Conservation (phyloP, 2,797 vertebrate genomes). For the Hemitrygon akajei region DNA sequence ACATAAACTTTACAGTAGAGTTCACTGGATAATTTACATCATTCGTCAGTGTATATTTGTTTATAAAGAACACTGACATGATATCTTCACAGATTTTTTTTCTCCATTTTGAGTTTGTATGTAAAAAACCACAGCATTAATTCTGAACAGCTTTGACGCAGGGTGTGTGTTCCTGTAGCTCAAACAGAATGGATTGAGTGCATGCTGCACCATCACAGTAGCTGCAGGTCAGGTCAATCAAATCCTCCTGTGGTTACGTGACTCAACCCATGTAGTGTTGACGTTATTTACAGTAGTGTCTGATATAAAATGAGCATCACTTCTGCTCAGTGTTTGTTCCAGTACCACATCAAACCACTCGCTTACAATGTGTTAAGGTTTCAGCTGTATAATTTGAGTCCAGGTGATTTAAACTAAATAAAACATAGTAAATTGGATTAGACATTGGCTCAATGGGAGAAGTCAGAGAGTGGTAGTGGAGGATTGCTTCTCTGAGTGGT, state of each 20-base stretch:
- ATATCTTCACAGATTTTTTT: not conserved
- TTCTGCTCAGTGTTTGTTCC: not conserved
- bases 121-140: too few relatives aligned
- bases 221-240: not conserved
- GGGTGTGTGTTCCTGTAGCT: not conserved
- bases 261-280: not conserved
- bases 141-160: not conserved
- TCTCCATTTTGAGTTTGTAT: not conserved
- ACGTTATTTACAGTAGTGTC: not conserved
- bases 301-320: not conserved
- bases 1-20: not conserved
- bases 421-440: too few relatives aligned
- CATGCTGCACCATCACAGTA: not conserved
- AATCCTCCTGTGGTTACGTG: not conserved
- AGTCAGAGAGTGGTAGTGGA: too few relatives aligned
- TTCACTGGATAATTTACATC: not conserved
- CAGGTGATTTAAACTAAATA: too few relatives aligned
- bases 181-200: not conserved
- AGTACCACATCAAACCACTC: too few relatives aligned
- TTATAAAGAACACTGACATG: not conserved
- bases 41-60: too few relatives aligned
- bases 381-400: not conserved
- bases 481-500: too few relatives aligned
- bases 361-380: too few relatives aligned
- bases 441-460: too few relatives aligned